Base-by-base conservation (phyloP, 1,140 invertebrate species). In the Branchinecta lindahli region DNA sequence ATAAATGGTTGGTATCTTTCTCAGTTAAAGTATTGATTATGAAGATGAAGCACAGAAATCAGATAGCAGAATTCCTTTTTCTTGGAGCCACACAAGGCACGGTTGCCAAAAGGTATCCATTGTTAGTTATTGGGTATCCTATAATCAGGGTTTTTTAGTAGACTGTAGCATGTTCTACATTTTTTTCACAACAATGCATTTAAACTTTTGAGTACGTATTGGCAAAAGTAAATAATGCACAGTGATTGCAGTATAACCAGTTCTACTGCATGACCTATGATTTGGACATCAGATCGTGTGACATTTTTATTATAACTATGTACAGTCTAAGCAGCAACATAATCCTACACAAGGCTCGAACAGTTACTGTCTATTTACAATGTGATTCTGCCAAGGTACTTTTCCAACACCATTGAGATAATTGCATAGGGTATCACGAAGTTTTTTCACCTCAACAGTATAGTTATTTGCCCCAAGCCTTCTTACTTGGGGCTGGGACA, bases 371-470 rank as follows among this genome's bases (percentile, higher is more conserved):
- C 2, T 61, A 61, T 61, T 61, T 61, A 61, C 52, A 61, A 61
- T 61, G 1, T 61, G 2, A 61, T 61, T 61, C 52, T 61, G 52
- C 52, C 52, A 61, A 61, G 52, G 52, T 61, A 61, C 52, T 61
- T 61, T 61, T 61, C 18, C 52, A 61, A 20, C 18, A 61, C 52
- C 52, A 61, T 61, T 61, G 52, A 61, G 52, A 20, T 61, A 61
- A 61, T 3, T 61, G 52, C 52, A 61, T 61, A 61, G 52, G 52
- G 52, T 61, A 61, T 61, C 52, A 61, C 52, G 2, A 61, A 61
- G 52, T 61, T 61, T 61, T 61, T 61, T 61, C 52, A 61, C 52
- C 52, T 61, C 47, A 52, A 52, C 47, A 52, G 47, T 52, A 52
- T 52, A 52, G 47, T 52, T 52, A 52, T 52, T 52, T 52, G 47